Percentiles rank a stretch among this genome's conserved stretches.
Conservation (phyloP, 2,113 vertebrate genomes). For the Cynocephalus volans region DNA sequence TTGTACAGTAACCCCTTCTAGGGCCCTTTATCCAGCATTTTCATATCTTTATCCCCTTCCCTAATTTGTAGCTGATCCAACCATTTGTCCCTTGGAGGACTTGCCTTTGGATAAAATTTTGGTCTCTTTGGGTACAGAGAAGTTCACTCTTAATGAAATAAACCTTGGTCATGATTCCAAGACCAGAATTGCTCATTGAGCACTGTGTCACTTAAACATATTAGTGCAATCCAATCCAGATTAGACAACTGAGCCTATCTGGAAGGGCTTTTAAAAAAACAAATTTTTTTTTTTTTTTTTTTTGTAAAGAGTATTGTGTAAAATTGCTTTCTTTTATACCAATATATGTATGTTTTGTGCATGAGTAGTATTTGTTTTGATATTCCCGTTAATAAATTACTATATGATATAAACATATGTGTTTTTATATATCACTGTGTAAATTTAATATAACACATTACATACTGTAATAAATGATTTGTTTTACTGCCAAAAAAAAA, state of each 20-base stretch:
- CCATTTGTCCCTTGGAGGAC: conserved; percentile 46
- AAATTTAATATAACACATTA: conserved; percentile 93
- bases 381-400: conserved; percentile 89
- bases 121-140: conserved; percentile 29
- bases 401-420: conserved; percentile 91
- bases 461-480: conserved; percentile 92
- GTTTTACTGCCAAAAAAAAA: conserved; percentile 89
- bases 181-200: conserved; percentile 57
- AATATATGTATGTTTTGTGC: conserved; percentile 91
- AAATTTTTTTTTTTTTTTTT: no score
- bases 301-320: conserved; percentile 89
- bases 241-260: conserved; percentile 82
- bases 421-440: conserved; percentile 92
- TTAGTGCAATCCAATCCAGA: conserved; percentile 73
- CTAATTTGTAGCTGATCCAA: conserved; percentile 57
- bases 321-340: conserved; percentile 86
- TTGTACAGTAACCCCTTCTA: conserved; percentile 25
- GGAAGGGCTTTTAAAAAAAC: conserved; percentile 81
- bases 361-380: conserved; percentile 90
- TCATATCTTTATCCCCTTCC: conserved; percentile 61
- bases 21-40: conserved; percentile 9
- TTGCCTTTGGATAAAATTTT: conserved; percentile 70
- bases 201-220: not conserved
- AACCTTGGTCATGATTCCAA: not conserved
- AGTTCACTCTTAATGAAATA: conserved; percentile 51